Percentiles rank a stretch among this genome's conserved stretches.
phyloP scores from a whole-genome alignment of 2,888 invertebrate species.

The Dryobotodes eremita region DNA sequence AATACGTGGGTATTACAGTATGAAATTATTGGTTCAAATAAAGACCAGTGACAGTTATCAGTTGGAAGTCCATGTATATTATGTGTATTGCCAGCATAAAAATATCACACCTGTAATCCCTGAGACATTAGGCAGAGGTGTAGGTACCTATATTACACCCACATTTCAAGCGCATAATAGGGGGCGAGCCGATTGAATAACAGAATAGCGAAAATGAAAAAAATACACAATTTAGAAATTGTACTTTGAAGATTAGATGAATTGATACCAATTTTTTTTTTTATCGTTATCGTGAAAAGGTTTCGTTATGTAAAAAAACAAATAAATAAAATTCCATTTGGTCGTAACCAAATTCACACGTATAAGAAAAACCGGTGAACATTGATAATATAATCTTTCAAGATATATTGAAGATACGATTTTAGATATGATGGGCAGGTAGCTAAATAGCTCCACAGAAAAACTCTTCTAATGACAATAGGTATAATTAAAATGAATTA shows the following conservation, averaged over 20 bases:
- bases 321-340: not conserved
- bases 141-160: not conserved
- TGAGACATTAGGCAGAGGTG: not conserved
- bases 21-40: not conserved
- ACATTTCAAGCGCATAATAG: not conserved
- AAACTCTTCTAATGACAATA: not conserved
- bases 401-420: constrained; percentile 13
- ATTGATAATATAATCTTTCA: constrained; percentile 26
- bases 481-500: not conserved
- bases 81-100: too few relatives aligned
- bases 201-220: not conserved
- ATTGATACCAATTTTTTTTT: not conserved
- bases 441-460: not conserved
- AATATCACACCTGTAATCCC: not conserved
- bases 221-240: not conserved
- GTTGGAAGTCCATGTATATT: not conserved
- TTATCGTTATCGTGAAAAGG: not conserved
- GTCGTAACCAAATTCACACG: not conserved
- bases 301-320: constrained; percentile 11
- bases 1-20: not conserved
- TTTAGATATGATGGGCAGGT: not conserved
- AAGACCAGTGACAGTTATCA: not conserved
- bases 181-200: not conserved
- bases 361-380: not conserved
- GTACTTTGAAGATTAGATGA: not conserved